A percentile compares a stretch with the other conserved stretches of the same genome.
These are phyloP conservation scores for Stegodyphus mimosarum DNA, from an alignment of 1,140 invertebrate species.

Conservation along the genomic window DNA sequence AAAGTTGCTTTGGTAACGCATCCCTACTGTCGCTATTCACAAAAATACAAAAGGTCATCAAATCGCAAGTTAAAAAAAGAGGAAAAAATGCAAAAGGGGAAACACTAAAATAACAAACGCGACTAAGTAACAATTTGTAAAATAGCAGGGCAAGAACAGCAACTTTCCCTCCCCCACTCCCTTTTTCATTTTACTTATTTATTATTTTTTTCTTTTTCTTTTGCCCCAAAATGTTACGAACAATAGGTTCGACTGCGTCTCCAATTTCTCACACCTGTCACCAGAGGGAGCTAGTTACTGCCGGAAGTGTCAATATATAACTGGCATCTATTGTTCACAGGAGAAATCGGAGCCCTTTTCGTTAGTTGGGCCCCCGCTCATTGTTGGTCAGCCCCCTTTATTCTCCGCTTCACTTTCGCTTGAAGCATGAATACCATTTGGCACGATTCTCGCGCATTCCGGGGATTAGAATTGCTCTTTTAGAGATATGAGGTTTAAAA, in stretches of 20 bases:
- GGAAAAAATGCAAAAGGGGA: background rate
- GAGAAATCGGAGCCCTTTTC: constrained; percentile 43
- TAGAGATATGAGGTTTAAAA: no score
- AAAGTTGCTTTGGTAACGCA: background rate
- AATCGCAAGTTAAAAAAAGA: constrained; percentile 32
- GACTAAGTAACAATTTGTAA: constrained; percentile 60
- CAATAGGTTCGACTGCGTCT: constrained; percentile 47
- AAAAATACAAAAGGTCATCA: constrained; percentile 49
- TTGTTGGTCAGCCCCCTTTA: background rate
- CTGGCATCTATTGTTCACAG: constrained; percentile 55
- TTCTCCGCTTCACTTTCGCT: background rate
- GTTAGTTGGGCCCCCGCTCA: constrained; percentile 15
- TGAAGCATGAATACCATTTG: background rate
- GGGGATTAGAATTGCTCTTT: no score
- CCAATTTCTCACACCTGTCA: constrained; percentile 61
- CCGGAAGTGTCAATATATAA: constrained; percentile 61
- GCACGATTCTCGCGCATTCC: no score
- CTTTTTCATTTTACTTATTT: background rate
- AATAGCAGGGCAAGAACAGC: constrained; percentile 31
- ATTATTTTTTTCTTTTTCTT: constrained; percentile 14
- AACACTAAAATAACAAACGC: constrained; percentile 53
- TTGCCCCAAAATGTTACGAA: constrained; percentile 40
- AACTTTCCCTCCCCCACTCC: background rate
- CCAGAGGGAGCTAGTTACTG: constrained; percentile 60
- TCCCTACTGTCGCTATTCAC: constrained; percentile 1